Evolutionary conservation across 2,888 invertebrate species (phyloP).

Genomic region (Lasioglossum oenotherae): DNA sequence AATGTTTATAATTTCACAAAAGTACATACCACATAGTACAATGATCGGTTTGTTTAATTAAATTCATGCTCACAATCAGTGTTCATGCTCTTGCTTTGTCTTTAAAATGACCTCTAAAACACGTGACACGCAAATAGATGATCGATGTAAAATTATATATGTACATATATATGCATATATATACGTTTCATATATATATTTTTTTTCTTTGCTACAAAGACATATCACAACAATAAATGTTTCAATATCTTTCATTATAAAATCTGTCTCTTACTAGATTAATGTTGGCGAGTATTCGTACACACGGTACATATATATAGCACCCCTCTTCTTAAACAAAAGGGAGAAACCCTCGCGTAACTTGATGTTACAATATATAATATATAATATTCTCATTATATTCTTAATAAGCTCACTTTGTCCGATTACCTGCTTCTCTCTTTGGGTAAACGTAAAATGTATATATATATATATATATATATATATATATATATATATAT

Average conservation of each 20-base stretch:
- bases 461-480: constrained; percentile 63
- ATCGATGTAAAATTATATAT: constrained; percentile 70
- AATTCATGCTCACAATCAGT: constrained; percentile 47
- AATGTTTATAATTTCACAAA: constrained; percentile 72
- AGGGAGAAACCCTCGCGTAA: constrained; percentile 63
- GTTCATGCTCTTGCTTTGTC: constrained; percentile 20
- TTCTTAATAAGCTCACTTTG: constrained; percentile 76
- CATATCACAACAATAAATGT: constrained; percentile 73
- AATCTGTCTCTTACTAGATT: constrained; percentile 69
- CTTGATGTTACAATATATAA: constrained; percentile 68
- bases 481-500: constrained; percentile 18
- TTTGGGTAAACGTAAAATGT: constrained; percentile 83
- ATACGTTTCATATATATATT: constrained; percentile 38
- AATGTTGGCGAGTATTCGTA: constrained; percentile 73
- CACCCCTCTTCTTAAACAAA: constrained; percentile 69
- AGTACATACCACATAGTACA: constrained; percentile 74
- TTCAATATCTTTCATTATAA: constrained; percentile 74
- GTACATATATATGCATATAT: constrained; percentile 47
- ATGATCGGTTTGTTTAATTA: constrained; percentile 51
- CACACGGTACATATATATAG: constrained; percentile 65
- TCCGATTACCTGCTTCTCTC: constrained; percentile 73
- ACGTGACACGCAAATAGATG: constrained; percentile 56
- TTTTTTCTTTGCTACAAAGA: constrained; percentile 69
- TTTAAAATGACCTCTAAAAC: constrained; percentile 27
- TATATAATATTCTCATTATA: constrained; percentile 67